Evolutionary conservation across 1,140 invertebrate genomes (phyloP).

Genomic region (Hypsibius dujardini): DNA sequence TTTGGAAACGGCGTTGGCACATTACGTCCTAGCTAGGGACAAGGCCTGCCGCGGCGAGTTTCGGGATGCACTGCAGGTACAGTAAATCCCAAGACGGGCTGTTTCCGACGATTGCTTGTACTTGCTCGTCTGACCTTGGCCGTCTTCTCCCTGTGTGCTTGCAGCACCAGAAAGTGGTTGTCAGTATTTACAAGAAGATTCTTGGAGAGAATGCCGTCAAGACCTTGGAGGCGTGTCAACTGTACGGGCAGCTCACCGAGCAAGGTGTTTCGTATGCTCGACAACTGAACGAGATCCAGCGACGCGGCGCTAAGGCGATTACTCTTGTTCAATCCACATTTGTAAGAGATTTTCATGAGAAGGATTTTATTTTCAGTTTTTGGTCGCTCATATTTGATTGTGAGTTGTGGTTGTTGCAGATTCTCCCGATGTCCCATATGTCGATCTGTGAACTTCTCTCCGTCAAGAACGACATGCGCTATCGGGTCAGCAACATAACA

Average conservation of each 20-base stretch:
- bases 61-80: background rate
- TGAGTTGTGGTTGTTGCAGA: background rate
- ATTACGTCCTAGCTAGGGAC: slow-evolving; percentile 12
- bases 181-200: slow-evolving; percentile 1
- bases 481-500: slow-evolving; percentile 2
- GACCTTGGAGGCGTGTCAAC: background rate
- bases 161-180: slow-evolving; percentile 2
- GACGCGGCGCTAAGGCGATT: background rate
- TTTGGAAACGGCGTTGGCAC: slow-evolving; percentile 15
- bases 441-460: slow-evolving; percentile 13
- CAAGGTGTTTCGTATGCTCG: background rate
- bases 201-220: background rate
- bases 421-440: slow-evolving; percentile 1
- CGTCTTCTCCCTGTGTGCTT: too few relatives aligned
- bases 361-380: background rate
- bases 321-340: background rate
- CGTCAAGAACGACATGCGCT: slow-evolving; percentile 17
- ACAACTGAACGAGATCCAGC: slow-evolving; percentile 9
- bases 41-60: slow-evolving; percentile 16
- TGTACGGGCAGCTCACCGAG: background rate
- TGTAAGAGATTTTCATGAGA: background rate
- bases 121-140: too few relatives aligned
- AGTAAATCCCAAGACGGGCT: too few relatives aligned
- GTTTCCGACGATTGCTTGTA: too few relatives aligned
- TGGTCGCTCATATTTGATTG: background rate